phyloP scores from a whole-genome alignment of 2,888 invertebrate species.

The Boloria selene region DNA sequence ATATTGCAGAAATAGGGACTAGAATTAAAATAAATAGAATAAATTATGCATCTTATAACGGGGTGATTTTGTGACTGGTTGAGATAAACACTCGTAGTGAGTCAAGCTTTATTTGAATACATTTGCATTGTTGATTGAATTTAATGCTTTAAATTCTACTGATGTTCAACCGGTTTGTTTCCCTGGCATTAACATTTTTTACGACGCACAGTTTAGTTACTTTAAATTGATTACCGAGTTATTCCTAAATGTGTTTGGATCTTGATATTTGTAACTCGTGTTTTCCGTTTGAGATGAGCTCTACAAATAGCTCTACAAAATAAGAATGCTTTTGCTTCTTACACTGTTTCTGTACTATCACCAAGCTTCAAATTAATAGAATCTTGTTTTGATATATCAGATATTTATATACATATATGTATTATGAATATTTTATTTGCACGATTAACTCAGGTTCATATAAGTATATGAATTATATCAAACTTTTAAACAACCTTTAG shows the following conservation, averaged over 20 bases:
- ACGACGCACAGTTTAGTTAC: neutral
- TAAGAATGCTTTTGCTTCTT: no score
- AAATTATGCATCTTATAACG: conserved; percentile 17
- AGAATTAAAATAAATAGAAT: conserved; percentile 13
- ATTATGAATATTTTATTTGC: no score
- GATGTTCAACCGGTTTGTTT: conserved; percentile 51
- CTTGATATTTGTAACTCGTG: no score
- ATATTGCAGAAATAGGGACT: conserved; percentile 6
- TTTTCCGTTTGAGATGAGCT: no score
- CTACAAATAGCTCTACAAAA: no score
- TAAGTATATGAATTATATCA: no score
- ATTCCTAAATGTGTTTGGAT: neutral
- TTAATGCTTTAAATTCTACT: conserved; percentile 42
- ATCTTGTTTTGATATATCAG: no score
- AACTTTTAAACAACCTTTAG: no score
- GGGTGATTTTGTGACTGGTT: conserved; percentile 20
- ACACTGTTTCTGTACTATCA: no score
- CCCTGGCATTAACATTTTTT: conserved; percentile 19
- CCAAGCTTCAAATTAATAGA: no score
- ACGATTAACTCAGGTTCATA: no score
- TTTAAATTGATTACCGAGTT: neutral
- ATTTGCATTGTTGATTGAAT: conserved; percentile 61
- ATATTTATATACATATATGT: no score
- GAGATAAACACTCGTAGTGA: conserved; percentile 19
- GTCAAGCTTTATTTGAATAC: conserved; percentile 39